phyloP scores from a whole-genome alignment of 2,113 vertebrate genomes.

The Dromiciops gliroides region DNA sequence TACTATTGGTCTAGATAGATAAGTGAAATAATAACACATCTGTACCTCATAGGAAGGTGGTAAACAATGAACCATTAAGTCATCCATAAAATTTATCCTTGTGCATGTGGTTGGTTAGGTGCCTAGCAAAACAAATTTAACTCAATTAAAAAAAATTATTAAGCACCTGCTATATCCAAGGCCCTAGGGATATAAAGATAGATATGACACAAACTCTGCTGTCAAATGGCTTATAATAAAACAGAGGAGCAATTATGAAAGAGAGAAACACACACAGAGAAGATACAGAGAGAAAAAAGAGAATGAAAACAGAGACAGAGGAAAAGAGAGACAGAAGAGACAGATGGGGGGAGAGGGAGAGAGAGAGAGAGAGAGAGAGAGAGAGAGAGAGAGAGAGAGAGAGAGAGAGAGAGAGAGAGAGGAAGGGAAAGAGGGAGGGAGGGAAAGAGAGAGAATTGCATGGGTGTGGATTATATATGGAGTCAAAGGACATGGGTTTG shows the following conservation, averaged over 20 bases:
- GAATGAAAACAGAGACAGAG: no score
- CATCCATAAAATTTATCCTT: background rate
- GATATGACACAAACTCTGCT: background rate
- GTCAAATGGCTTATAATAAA: background rate
- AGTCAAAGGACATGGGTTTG: background rate
- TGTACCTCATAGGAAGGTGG: background rate
- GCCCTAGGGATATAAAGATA: background rate
- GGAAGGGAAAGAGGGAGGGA: background rate
- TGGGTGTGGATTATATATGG: background rate
- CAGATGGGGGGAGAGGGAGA: background rate
- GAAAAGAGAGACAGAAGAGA: background rate
- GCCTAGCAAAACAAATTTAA: background rate
- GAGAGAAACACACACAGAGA: background rate
- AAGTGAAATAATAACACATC: background rate
- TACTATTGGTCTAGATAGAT: background rate
- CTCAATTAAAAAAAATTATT: background rate
- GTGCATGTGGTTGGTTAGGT: background rate
- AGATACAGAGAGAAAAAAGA: no score
- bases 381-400: background rate
- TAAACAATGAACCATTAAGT: background rate
- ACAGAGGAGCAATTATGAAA: background rate
- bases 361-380: no score
- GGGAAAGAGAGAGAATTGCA: background rate
- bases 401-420: no score
- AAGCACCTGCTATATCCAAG: background rate